Evolutionary conservation across 2,797 vertebrate species (phyloP).

Genomic region (Erithacus rubecula): DNA sequence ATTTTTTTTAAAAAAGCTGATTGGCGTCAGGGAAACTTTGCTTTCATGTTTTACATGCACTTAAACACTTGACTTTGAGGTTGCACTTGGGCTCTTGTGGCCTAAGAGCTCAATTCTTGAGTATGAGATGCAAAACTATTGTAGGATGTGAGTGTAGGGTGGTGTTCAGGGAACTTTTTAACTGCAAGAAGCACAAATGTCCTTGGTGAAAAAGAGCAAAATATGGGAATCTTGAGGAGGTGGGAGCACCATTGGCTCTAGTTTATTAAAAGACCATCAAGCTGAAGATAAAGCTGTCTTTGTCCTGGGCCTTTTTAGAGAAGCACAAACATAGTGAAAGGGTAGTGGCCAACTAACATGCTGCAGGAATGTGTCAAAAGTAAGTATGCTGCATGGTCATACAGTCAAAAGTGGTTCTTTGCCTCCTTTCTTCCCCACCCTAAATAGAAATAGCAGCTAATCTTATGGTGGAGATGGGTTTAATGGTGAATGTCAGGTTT

Average conservation of each 20-base stretch:
- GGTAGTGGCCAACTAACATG: background rate
- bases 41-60: fast-evolving
- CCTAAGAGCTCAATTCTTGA: background rate
- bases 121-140: background rate
- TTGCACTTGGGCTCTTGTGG: background rate
- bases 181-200: background rate
- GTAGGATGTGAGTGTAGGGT: background rate
- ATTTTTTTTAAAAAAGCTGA: background rate
- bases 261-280: background rate
- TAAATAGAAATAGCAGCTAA: background rate
- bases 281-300: background rate
- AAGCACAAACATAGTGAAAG: background rate
- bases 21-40: background rate
- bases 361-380: background rate
- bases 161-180: background rate
- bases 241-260: background rate
- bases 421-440: background rate
- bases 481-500: background rate
- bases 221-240: background rate
- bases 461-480: background rate
- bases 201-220: background rate
- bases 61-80: background rate
- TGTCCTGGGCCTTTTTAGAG: background rate
- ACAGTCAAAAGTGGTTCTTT: background rate
- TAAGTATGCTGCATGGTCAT: background rate